These are phyloP conservation scores for Sesamia inferens DNA, from an alignment of 2,888 invertebrate genomes.

Conservation along the genomic window DNA sequence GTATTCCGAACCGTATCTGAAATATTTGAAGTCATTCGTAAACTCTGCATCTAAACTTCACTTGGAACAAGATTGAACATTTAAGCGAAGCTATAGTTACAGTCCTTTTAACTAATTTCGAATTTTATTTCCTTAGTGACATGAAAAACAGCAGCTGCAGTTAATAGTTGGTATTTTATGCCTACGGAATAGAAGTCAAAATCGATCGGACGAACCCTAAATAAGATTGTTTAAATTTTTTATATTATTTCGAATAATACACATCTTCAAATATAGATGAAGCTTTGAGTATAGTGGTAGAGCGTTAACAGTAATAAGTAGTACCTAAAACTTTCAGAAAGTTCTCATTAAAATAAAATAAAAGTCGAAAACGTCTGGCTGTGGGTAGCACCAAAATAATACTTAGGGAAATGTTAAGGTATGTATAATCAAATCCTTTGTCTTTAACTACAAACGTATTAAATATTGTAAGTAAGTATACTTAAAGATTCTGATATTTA, in stretches of 20 bases:
- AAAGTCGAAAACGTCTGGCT: background rate
- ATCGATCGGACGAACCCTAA: too few relatives aligned
- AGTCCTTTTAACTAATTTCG: too few relatives aligned
- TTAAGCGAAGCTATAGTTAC: too few relatives aligned
- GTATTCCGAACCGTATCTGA: constrained; percentile 76
- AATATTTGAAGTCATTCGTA: constrained; percentile 22
- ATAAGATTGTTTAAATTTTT: too few relatives aligned
- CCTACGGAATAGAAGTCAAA: too few relatives aligned
- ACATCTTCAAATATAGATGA: background rate
- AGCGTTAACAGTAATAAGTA: background rate
- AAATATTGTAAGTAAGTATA: constrained; percentile 23
- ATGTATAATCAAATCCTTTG: constrained; percentile 21
- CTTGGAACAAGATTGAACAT: too few relatives aligned
- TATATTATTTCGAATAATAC: too few relatives aligned
- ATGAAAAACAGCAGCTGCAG: too few relatives aligned
- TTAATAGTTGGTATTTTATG: too few relatives aligned
- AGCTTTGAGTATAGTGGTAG: background rate
- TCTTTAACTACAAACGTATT: background rate
- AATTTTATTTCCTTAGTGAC: too few relatives aligned
- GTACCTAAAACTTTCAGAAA: background rate
- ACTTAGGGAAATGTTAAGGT: background rate
- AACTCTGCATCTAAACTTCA: background rate
- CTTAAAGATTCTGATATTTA: constrained; percentile 30
- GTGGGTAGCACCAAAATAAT: background rate
- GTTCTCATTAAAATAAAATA: background rate